Conservation (phyloP, 23 tunicate species). For the Clavelina lepadiformis region DNA sequence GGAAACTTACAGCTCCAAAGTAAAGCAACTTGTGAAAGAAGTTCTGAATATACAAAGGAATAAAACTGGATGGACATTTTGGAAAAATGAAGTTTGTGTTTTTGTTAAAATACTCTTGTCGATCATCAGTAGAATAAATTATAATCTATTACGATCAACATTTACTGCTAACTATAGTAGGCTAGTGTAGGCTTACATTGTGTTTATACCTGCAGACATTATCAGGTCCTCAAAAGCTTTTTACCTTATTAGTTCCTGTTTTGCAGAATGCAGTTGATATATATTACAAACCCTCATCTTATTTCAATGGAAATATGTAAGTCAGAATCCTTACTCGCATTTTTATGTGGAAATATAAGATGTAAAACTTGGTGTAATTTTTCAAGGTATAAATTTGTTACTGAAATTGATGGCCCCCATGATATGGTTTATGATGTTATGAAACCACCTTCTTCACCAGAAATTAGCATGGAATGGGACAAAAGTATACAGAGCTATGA, state of each 20-base stretch:
- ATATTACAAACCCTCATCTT: constrained; percentile 22
- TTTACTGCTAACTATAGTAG: too few species aligned
- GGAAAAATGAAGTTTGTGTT: neutral
- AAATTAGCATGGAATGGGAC: constrained; percentile 30
- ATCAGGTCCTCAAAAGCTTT: too few species aligned
- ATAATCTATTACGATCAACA: neutral
- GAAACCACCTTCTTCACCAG: constrained; percentile 22
- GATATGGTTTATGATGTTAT: constrained; percentile 24
- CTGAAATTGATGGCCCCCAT: constrained; percentile 17
- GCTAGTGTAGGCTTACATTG: too few species aligned
- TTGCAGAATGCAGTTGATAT: constrained; percentile 19
- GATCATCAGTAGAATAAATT: neutral
- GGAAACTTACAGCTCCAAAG: neutral
- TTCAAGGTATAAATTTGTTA: constrained; percentile 33
- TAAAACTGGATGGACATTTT: neutral
- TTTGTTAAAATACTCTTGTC: neutral
- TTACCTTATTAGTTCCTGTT: neutral
- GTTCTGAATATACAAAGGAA: neutral
- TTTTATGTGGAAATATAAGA: neutral
- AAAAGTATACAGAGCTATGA: constrained; percentile 41
- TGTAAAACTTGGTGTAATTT: constrained; percentile 2
- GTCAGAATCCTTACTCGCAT: neutral
- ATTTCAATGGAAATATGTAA: constrained; percentile 43
- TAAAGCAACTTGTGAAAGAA: constrained; percentile 3
- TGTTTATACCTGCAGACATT: too few species aligned